Evolutionary conservation across 2,113 vertebrate genomes (phyloP), one percentile per base, ranked within the genome.

Genomic region (Cheilinus undulatus): DNA sequence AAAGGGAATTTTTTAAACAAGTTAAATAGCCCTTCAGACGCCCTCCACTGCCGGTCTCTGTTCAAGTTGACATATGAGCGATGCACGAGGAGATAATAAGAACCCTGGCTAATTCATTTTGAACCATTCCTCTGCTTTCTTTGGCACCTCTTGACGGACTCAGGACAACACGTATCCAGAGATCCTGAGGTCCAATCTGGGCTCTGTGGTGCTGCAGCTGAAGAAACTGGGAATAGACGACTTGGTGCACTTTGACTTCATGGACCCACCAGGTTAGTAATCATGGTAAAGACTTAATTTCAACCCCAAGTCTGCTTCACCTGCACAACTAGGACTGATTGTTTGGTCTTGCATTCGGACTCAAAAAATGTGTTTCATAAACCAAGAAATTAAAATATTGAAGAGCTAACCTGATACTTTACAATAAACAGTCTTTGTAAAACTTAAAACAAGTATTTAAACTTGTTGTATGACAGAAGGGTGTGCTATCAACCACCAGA

Each of bases 141-240:
- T 40, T 51, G n/a, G 9, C 54, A 24, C 46, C 38, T 73, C 28
- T 58, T 56, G 3, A 32, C 65, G 64, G 57, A 54, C 30, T 22
- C 80, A 99, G 97, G 96, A 99, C 93, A 99, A 98, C 89, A 98
- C 97, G 1, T 98, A 99, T 82, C 97, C 97, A 88, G 97, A 99
- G 90, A 99, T 99, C 86, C 91, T 98, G 82, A 93, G 97, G 76
- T 99, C 97, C 56, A 98, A 98, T 86, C 92, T 99, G 87, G 96
- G 96, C 80, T 97, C 97, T 45, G 96, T 99, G 83, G 96, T 99
- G 57, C 92, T 99, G 80, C 97, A 99, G 77, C 91, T 99, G 82
- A 97, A 98, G 93, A 98, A 98, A 89, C 95, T 99, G 80, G 97
- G 97, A 56, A 99, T 99, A 75, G 96, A 99, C 87, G 97, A 99